Percentiles rank a stretch among this genome's conserved stretches.
Evolutionary conservation across 2,797 vertebrate genomes (phyloP).

Genomic region (Poecile montanus): DNA sequence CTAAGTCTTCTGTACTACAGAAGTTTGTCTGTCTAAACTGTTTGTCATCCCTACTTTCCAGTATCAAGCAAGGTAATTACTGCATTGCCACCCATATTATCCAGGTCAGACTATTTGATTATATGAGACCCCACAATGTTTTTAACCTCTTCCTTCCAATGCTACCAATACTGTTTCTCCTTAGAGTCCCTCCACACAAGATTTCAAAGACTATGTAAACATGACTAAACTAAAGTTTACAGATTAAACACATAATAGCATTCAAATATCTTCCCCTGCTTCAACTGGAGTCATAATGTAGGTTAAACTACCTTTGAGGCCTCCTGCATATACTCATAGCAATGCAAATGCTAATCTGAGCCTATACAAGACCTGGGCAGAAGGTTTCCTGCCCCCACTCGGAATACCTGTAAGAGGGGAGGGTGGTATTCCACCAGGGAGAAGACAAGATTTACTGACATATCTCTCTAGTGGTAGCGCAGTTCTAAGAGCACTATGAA

Average conservation of each 20-base stretch:
- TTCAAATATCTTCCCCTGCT: neutral
- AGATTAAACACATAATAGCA: neutral
- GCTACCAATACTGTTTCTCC: neutral
- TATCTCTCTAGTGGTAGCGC: neutral
- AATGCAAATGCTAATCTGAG: neutral
- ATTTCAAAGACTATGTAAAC: neutral
- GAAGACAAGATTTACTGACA: neutral
- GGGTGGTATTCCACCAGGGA: neutral
- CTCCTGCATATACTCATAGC: neutral
- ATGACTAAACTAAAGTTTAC: neutral
- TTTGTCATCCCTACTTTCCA: neutral
- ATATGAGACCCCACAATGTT: neutral
- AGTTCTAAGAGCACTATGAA: neutral
- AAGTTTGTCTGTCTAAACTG: neutral
- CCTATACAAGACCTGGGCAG: neutral
- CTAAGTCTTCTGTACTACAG: neutral
- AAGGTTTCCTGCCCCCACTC: neutral
- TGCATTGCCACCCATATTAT: neutral
- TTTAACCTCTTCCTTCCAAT: neutral
- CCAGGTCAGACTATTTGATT: neutral
- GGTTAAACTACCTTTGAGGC: neutral
- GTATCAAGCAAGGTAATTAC: neutral
- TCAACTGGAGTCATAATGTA: neutral
- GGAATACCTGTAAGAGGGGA: neutral
- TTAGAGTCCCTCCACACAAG: neutral